phyloP scores from a whole-genome alignment of 2,888 invertebrate species.

The Leptopilina myrica region DNA sequence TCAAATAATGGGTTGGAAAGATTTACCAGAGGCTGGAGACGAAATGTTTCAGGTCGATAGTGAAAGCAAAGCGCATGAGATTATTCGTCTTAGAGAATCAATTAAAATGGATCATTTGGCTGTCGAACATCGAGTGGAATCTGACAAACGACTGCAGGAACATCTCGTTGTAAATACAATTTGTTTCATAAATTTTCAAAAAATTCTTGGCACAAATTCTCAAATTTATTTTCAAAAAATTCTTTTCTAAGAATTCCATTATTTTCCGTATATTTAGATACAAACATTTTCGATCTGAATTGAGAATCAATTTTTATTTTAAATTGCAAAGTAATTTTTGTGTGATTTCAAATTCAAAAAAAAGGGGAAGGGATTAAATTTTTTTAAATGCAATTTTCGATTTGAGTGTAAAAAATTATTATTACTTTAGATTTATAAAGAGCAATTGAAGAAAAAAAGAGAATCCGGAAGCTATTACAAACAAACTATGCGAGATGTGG shows the following conservation, averaged over 20 bases:
- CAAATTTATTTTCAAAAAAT: too few species aligned
- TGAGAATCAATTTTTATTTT: too few species aligned
- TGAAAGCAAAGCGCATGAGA: conserved; percentile 85
- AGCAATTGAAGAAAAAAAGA: conserved; percentile 80
- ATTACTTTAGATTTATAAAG: conserved; percentile 79
- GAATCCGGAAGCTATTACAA: conserved; percentile 80
- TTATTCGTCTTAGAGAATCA: conserved; percentile 82
- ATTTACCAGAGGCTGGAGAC: conserved; percentile 93
- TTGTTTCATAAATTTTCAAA: neutral
- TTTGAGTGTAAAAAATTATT: neutral
- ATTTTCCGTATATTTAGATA: too few species aligned
- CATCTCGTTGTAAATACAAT: conserved; percentile 78
- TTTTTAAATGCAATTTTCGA: too few species aligned
- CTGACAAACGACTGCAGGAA: conserved; percentile 82
- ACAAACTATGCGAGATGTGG: conserved; percentile 78
- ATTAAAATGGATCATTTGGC: conserved; percentile 82
- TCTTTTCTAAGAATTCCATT: too few species aligned
- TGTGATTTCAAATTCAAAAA: too few species aligned
- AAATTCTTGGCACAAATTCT: too few species aligned
- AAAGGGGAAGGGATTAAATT: too few species aligned
- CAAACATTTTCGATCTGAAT: too few species aligned
- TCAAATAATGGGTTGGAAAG: conserved; percentile 94
- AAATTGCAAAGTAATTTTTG: too few species aligned
- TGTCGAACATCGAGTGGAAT: conserved; percentile 80
- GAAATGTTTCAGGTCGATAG: conserved; percentile 88